Conservation (phyloP, 1,140 invertebrate species). For the Lordiphosa mommai region DNA sequence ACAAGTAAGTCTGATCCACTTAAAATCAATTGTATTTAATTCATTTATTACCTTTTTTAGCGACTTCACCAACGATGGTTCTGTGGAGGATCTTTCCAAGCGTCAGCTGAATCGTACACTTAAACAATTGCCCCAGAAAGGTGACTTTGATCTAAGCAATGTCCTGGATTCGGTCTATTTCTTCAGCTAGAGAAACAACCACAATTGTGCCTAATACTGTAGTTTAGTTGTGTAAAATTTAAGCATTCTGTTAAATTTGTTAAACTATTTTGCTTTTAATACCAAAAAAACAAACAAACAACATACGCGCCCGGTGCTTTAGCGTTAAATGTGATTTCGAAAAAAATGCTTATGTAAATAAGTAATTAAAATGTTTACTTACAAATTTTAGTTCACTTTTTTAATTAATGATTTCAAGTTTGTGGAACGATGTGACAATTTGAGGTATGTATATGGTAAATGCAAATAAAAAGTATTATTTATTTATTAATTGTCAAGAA, state of each 20-base stretch:
- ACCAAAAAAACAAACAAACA: conserved; percentile 42
- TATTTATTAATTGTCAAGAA: too few relatives aligned
- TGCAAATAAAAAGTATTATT: too few relatives aligned
- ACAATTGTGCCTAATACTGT: conserved; percentile 41
- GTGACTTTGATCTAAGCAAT: conserved; percentile 87
- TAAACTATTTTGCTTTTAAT: conserved; percentile 42
- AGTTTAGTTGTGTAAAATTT: conserved; percentile 22
- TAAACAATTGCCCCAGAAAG: conserved; percentile 84
- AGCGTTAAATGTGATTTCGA: conserved; percentile 52
- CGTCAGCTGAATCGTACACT: conserved; percentile 84
- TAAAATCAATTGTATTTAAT: neutral
- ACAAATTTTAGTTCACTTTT: too few relatives aligned
- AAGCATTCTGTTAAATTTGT: conserved; percentile 51
- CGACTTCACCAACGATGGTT: conserved; percentile 81
- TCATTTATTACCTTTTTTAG: conserved; percentile 69
- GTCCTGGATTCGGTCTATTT: conserved; percentile 91
- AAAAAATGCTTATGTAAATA: conserved; percentile 27
- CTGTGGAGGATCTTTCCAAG: conserved; percentile 81
- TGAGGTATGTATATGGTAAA: too few relatives aligned
- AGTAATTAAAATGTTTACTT: conserved; percentile 14
- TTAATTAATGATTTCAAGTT: too few relatives aligned
- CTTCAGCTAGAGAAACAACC: conserved; percentile 83
- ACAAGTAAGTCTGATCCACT: conserved; percentile 80
- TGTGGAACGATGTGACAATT: too few relatives aligned
- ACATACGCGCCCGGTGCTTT: conserved; percentile 1